Base-by-base conservation (phyloP, 1,140 invertebrate species). In the Teleopsis dalmanni region DNA sequence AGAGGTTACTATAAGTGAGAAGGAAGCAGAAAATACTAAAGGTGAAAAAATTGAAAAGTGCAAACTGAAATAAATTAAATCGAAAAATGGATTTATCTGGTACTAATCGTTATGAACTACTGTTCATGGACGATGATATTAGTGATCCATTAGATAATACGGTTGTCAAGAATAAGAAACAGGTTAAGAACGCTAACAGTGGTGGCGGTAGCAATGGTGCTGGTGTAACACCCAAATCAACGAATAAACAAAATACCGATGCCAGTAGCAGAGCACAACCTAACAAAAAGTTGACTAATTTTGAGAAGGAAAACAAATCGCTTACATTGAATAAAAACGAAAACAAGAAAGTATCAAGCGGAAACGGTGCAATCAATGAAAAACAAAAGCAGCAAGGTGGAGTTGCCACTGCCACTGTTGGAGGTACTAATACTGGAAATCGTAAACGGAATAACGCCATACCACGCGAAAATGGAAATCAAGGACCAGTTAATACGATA, bases 51-150 rank as follows among this genome's bases (percentile, higher is more conserved):
- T 14, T n/a, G 42, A 48, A 34, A 19, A 33, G 43, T 36, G 48
- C n/a, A 47, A 41, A 23, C 22, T 27, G 45, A 45, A 13, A 40
- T 23, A 52, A 22, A 42, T 40, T 43, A 42, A 27, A 31, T 31
- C 45, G 31, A 57, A 67, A 54, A 57, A 95, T 95, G 91, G 91
- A 94, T 77, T 37, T 33, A 37, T 44, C 84, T 65, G 95, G 95
- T 81, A 92, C 88, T 63, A 96, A 96, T 78, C 87, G 92, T 77
- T 95, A 90, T 76, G 86, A 83, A 73, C 81, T 94, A 73, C 91
- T 92, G 73, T 81, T 92, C 70, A 79, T 83, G 71, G 84, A 88
- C 66, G 85, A 87, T 72, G 87, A 91, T 74, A 82, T 82, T 68
- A 79, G 82, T 69, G 91, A 95, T 80, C 88, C 88, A 55, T 78